A percentile compares a stretch with the other conserved stretches of the same genome.
Conservation (phyloP, 1,140 invertebrate species). For the Condylostylus longicornis region DNA sequence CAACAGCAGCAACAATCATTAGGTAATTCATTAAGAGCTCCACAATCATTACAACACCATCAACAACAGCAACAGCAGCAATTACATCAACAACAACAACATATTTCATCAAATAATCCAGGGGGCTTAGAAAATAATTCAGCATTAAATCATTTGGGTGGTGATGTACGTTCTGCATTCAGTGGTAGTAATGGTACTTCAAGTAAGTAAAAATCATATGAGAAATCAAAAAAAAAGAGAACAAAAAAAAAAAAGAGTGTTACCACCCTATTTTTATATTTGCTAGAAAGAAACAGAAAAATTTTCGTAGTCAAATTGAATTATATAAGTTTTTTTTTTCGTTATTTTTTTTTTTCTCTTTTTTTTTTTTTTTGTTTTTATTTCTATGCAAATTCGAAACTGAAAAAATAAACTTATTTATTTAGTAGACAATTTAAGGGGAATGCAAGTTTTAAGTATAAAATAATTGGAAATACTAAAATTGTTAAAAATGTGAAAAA, state of each 20-base stretch:
- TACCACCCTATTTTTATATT: not conserved
- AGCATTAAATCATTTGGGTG: conserved; percentile 23
- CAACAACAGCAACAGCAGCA: conserved; percentile 18
- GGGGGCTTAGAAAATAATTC: conserved; percentile 8
- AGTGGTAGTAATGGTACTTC: conserved; percentile 23
- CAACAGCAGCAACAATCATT: conserved; percentile 10
- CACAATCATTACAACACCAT: conserved; percentile 9
- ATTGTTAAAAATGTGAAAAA: too few relatives aligned
- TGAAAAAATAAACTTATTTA: too few relatives aligned
- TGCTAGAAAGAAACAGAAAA: not conserved
- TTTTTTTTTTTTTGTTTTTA: too few relatives aligned
- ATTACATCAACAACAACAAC: conserved; percentile 15
- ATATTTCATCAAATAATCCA: conserved; percentile 11
- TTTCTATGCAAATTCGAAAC: too few relatives aligned
- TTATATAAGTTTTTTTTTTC: not conserved
- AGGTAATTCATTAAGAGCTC: not conserved
- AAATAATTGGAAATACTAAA: too few relatives aligned
- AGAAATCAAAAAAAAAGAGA: not conserved
- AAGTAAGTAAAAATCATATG: conserved; percentile 19
- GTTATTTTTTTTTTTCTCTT: not conserved
- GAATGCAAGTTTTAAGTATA: too few relatives aligned
- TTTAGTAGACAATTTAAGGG: too few relatives aligned
- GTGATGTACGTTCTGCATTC: conserved; percentile 27
- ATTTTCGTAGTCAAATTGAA: too few relatives aligned
- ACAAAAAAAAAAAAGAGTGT: not conserved